Evolutionary conservation across 1,140 invertebrate species (phyloP).

Genomic region (Cepaea nemoralis): DNA sequence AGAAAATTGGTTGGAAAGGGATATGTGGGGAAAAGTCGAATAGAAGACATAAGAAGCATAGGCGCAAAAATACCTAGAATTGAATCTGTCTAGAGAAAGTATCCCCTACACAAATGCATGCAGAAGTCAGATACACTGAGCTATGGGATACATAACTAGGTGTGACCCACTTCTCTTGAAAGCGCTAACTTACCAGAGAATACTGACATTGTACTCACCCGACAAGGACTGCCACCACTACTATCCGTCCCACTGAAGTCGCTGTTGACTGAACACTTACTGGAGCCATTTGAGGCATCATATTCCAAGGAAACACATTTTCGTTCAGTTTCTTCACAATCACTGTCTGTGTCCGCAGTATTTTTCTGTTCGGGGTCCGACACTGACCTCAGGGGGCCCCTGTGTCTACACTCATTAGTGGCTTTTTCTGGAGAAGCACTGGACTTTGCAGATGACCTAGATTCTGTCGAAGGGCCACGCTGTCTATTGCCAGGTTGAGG

Average conservation of each 20-base stretch:
- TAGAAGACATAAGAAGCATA: too few relatives aligned
- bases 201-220: slow-evolving; percentile 20
- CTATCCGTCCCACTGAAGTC: slow-evolving; percentile 2
- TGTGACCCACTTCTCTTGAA: too few relatives aligned
- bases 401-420: not conserved
- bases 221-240: slow-evolving; percentile 11
- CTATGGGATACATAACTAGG: too few relatives aligned
- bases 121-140: too few relatives aligned
- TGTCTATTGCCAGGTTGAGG: not conserved
- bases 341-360: not conserved
- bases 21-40: too few relatives aligned
- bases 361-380: slow-evolving; percentile 26
- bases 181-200: too few relatives aligned
- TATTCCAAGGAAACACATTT: slow-evolving; percentile 10
- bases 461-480: not conserved
- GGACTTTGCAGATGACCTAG: not conserved
- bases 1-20: too few relatives aligned
- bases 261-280: slow-evolving; percentile 28
- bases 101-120: too few relatives aligned
- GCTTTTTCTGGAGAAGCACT: not conserved
- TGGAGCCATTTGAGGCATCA: slow-evolving; percentile 20
- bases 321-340: slow-evolving; percentile 30
- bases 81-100: too few relatives aligned
- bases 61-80: too few relatives aligned
- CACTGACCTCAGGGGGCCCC: not conserved